Evolutionary conservation across 2,888 invertebrate species (phyloP).

Genomic region (Congeria kusceri): DNA sequence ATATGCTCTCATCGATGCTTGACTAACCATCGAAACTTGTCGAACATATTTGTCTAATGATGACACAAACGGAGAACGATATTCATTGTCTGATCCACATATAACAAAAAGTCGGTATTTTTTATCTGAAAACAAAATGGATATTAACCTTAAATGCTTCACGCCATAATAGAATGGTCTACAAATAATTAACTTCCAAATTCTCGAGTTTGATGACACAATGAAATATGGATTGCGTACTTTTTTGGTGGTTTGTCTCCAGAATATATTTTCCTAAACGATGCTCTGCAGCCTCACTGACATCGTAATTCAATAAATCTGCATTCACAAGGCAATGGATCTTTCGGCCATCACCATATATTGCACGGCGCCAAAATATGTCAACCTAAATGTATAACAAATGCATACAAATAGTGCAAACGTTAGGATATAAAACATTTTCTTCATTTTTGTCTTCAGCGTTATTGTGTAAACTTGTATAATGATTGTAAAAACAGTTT

Average conservation of each 20-base stretch:
- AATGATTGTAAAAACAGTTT: too few species aligned
- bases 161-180: too few species aligned
- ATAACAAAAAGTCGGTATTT: constrained; percentile 74
- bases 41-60: constrained; percentile 57
- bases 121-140: constrained; percentile 43
- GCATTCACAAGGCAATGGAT: constrained; percentile 71
- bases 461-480: too few species aligned
- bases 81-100: constrained; percentile 77
- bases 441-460: too few species aligned
- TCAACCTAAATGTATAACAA: constrained; percentile 65
- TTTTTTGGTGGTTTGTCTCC: constrained; percentile 3
- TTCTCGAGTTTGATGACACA: too few species aligned
- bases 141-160: too few species aligned
- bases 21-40: constrained; percentile 30
- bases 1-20: constrained; percentile 13
- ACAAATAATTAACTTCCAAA: too few species aligned
- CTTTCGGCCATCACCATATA: constrained; percentile 55
- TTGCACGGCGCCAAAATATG: constrained; percentile 66
- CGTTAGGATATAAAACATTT: too few species aligned
- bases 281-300: constrained; percentile 69
- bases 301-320: constrained; percentile 74
- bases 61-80: constrained; percentile 75
- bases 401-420: too few species aligned
- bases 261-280: constrained; percentile 63
- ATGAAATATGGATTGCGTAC: too few species aligned